Evolutionary conservation across 2,113 vertebrate genomes (phyloP), one percentile per base, ranked within the genome.

Genomic region (Physeter macrocephalus): DNA sequence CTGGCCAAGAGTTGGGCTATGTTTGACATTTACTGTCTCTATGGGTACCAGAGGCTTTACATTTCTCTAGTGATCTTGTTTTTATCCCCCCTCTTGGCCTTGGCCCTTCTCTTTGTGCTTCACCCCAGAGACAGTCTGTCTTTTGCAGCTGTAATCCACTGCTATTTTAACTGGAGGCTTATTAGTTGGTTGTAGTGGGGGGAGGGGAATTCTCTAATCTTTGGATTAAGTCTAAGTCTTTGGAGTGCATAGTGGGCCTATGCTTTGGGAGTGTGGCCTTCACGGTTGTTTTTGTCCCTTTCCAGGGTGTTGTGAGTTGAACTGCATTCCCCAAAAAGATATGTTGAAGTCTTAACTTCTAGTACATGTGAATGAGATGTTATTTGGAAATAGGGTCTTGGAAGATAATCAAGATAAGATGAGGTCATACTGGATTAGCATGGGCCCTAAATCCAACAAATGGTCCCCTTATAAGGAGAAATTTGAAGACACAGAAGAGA

Each of bases 361-460:
- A 59, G 54, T 41, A 88, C 41, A 29, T 69, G 67, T 81, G 34
- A 81, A 57, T 23, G 18, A 94, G 36, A 83, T 23, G 13, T 87
- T 82, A 96, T 75, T 92, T 94, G 52, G 67, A 92, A 92, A 69
- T 61, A 88, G 52, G 0, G 6, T 59, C 62, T 92, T 72, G 78
- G 62, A 52, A 95, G 69, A 88, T 85, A 64, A 96, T 80, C 64
- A 66, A 90, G 62, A 80, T 62, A 90, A 69, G 67, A 90, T 43
- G 71, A 90, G 71, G 27, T 66, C 57, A 66, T 46, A 61, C 1
- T 67, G 66, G 8, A 74, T 41, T 86, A 81, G 23, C 29, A 18
- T 90, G 66, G 72, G 41, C n/a, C 61, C 27, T 61, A 90, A 96
- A 61, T 81, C 39, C 59, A 52, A 15, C 13, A 27, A 81, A 21